phyloP scores from a whole-genome alignment of 2,888 invertebrate genomes.

The Papilio demoleus region DNA sequence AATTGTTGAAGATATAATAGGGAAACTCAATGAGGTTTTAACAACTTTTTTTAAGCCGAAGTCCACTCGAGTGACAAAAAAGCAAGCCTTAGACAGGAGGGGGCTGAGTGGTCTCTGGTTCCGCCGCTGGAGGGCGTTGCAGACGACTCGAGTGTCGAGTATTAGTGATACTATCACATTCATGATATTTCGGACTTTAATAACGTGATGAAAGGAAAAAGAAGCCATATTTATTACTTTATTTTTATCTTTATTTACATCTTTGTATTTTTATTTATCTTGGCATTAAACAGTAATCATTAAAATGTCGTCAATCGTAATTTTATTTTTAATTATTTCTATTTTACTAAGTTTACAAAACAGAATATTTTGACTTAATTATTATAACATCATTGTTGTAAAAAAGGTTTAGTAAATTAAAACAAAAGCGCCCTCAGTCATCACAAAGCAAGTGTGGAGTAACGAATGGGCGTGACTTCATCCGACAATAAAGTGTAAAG shows the following conservation, averaged over 20 bases:
- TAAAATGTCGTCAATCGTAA: too few relatives aligned
- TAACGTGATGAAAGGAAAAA: background rate
- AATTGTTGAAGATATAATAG: background rate
- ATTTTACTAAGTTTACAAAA: too few relatives aligned
- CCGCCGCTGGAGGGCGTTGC: slow-evolving; percentile 7
- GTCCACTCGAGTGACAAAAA: slow-evolving; percentile 37
- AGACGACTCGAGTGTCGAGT: slow-evolving; percentile 19
- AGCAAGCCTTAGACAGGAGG: slow-evolving; percentile 28
- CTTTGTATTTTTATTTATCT: too few relatives aligned
- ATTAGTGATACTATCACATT: slow-evolving; percentile 1
- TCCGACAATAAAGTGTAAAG: slow-evolving; percentile 11
- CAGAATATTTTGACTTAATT: too few relatives aligned
- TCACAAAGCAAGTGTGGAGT: slow-evolving; percentile 12
- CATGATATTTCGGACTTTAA: slow-evolving; percentile 13
- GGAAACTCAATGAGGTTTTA: slow-evolving; percentile 4
- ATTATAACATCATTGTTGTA: background rate
- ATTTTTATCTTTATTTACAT: too few relatives aligned
- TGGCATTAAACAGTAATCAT: too few relatives aligned
- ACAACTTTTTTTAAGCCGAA: background rate
- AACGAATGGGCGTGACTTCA: slow-evolving; percentile 20
- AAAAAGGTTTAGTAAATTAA: slow-evolving; percentile 13
- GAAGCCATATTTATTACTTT: background rate
- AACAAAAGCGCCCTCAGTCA: slow-evolving; percentile 3
- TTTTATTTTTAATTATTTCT: too few relatives aligned
- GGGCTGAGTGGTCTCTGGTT: slow-evolving; percentile 19